These are phyloP conservation scores for Drosophila austrosaltans DNA, from an alignment of 2,888 invertebrate genomes.

Conservation along the genomic window DNA sequence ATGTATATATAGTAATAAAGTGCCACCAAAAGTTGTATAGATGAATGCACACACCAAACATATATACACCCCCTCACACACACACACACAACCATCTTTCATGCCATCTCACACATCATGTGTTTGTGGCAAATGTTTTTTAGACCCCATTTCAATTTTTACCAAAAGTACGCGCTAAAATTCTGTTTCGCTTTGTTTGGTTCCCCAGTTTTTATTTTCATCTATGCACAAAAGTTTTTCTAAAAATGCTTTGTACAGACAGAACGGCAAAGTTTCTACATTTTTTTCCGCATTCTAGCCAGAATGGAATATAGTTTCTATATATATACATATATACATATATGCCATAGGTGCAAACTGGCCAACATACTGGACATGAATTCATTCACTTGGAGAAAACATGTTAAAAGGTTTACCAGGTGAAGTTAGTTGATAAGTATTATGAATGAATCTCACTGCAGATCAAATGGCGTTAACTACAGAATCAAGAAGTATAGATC, in stretches of 20 bases:
- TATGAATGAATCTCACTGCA: too few relatives aligned
- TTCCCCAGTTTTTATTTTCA: constrained; percentile 15
- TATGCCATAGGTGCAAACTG: constrained; percentile 55
- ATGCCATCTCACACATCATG: constrained; percentile 36
- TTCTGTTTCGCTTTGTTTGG: constrained; percentile 21
- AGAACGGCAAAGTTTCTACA: constrained; percentile 23
- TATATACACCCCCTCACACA: constrained; percentile 5
- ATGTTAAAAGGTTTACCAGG: background rate
- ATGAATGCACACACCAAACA: constrained; percentile 32
- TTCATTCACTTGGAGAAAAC: background rate
- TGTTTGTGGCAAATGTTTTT: constrained; percentile 41
- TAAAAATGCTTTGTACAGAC: constrained; percentile 49
- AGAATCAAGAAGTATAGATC: background rate
- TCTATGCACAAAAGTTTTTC: constrained; percentile 56
- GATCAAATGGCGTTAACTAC: background rate
- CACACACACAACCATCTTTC: background rate
- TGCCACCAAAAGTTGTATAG: constrained; percentile 49
- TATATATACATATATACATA: constrained; percentile 19
- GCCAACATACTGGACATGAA: constrained; percentile 19
- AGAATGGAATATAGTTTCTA: constrained; percentile 50
- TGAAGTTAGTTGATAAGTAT: too few relatives aligned
- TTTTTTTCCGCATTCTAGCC: constrained; percentile 35
- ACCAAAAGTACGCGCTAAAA: constrained; percentile 42
- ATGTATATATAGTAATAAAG: constrained; percentile 37
- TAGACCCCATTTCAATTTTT: constrained; percentile 52